Conservation (phyloP, 2,888 invertebrate species). For the Desoria tigrina region DNA sequence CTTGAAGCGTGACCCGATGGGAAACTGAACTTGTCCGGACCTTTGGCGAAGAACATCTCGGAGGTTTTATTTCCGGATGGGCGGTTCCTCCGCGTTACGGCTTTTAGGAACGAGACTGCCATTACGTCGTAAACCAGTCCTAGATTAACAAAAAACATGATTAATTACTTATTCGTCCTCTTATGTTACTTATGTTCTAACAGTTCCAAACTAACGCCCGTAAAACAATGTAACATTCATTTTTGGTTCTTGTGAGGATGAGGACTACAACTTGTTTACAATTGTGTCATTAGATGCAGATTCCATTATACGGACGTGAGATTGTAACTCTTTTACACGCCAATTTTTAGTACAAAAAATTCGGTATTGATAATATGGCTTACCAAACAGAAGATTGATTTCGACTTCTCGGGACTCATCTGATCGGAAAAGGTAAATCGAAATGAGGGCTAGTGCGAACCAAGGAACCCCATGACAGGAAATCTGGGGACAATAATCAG, state of each 20-base stretch:
- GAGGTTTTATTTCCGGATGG: slow-evolving; percentile 70
- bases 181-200: too few relatives aligned
- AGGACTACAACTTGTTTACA: too few relatives aligned
- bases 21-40: slow-evolving; percentile 87
- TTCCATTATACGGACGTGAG: too few relatives aligned
- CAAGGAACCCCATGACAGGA: slow-evolving; percentile 88
- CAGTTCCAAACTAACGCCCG: background rate
- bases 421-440: slow-evolving; percentile 74
- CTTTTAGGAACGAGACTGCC: slow-evolving; percentile 74
- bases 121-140: slow-evolving; percentile 79
- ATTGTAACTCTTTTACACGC: too few relatives aligned
- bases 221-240: too few relatives aligned
- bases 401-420: slow-evolving; percentile 74
- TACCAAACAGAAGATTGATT: slow-evolving; percentile 82
- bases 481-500: slow-evolving; percentile 64
- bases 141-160: slow-evolving; percentile 58
- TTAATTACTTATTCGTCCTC: background rate
- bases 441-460: slow-evolving; percentile 74
- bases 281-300: too few relatives aligned
- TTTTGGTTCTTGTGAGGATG: too few relatives aligned
- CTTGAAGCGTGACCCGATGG: slow-evolving; percentile 94
- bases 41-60: slow-evolving; percentile 64
- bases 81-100: slow-evolving; percentile 72
- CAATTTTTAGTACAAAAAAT: background rate
- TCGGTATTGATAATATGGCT: slow-evolving; percentile 36